Percentiles rank a stretch among this genome's conserved stretches.
phyloP scores from a whole-genome alignment of 2,797 vertebrate genomes.

The Eremophila alpestris region DNA sequence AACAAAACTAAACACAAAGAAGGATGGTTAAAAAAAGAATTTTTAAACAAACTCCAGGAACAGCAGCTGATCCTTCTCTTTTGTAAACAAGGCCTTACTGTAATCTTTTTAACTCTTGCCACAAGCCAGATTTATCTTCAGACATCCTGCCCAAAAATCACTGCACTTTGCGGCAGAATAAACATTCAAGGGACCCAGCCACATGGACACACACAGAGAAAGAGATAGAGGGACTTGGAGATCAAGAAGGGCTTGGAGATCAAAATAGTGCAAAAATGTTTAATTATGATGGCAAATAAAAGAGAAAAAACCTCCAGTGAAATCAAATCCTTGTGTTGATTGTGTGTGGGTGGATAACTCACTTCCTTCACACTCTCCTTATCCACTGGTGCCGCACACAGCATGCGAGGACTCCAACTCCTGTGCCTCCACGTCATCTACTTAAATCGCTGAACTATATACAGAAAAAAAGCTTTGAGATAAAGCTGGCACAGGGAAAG shows the following conservation, averaged over 20 bases:
- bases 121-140: conserved; percentile 63
- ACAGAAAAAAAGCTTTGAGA: conserved; percentile 15
- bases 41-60: conserved; percentile 77
- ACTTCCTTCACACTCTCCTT: neutral
- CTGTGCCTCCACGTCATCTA: neutral
- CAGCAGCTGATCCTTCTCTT: conserved; percentile 65
- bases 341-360: conserved; percentile 23
- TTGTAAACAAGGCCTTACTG: conserved; percentile 73
- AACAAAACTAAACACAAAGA: conserved; percentile 75
- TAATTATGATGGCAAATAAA: neutral
- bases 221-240: neutral
- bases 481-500: conserved; percentile 2
- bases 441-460: conserved; percentile 37
- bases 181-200: neutral
- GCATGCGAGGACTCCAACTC: neutral
- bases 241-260: neutral
- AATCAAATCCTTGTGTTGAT: neutral
- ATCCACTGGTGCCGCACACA: neutral
- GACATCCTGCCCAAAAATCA: conserved; percentile 52
- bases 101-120: conserved; percentile 62
- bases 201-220: neutral
- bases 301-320: neutral
- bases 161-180: conserved; percentile 39
- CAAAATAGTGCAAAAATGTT: neutral
- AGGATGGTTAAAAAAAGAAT: conserved; percentile 74